Evolutionary conservation across 2,888 invertebrate genomes (phyloP).

Genomic region (Brachynemurus nebulosus): DNA sequence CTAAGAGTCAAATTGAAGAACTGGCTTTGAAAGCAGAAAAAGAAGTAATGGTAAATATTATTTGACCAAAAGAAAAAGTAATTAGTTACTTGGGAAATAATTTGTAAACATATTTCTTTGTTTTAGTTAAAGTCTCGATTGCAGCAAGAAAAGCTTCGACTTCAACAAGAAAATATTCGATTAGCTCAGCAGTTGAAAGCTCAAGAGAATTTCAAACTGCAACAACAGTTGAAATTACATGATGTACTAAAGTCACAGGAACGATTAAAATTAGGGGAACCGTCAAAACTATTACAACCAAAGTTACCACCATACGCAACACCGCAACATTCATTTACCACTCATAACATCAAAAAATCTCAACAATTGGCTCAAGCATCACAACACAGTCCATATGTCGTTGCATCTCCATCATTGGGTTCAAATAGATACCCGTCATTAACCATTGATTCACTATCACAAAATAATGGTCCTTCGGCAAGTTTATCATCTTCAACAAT

Average conservation of each 20-base stretch:
- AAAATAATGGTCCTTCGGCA: slow-evolving; percentile 9
- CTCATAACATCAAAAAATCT: slow-evolving; percentile 1
- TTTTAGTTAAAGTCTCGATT: slow-evolving; percentile 29
- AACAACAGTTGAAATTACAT: slow-evolving; percentile 29
- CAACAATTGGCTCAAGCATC: slow-evolving; percentile 7
- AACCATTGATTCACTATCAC: neutral
- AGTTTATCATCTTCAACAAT: too few species aligned
- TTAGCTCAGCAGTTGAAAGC: slow-evolving; percentile 29
- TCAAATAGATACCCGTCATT: neutral
- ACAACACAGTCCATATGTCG: neutral
- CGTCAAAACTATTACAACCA: slow-evolving; percentile 25
- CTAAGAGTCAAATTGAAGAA: slow-evolving; percentile 35
- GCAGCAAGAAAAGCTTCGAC: slow-evolving; percentile 28
- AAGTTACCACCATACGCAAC: slow-evolving; percentile 8
- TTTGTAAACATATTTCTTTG: slow-evolving; percentile 3
- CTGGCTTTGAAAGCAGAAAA: slow-evolving; percentile 40
- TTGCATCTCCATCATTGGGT: neutral
- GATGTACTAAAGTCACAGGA: slow-evolving; percentile 22
- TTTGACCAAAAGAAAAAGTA: neutral
- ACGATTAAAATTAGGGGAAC: slow-evolving; percentile 28
- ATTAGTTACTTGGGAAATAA: neutral
- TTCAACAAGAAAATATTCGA: slow-evolving; percentile 28
- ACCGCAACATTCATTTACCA: neutral
- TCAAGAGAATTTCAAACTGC: slow-evolving; percentile 26
- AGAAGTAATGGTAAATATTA: slow-evolving; percentile 41